A percentile compares a stretch with the other conserved stretches of the same genome.
Conservation (phyloP, 2,797 vertebrate genomes). For the Cryptoblepharus egeriae region DNA sequence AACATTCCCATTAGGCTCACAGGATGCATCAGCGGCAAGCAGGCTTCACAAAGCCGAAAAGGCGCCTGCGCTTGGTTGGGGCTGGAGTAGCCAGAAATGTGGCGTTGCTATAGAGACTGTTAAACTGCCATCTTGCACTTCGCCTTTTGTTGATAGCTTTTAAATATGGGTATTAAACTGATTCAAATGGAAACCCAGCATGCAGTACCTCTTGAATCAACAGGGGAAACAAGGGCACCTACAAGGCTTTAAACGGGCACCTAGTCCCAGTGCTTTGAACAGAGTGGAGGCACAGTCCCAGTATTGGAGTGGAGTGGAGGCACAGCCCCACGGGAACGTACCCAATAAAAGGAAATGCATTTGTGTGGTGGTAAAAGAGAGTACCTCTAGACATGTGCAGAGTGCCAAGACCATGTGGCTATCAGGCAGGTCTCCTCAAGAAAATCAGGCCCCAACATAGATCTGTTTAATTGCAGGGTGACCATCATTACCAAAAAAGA, state of each 20-base stretch:
- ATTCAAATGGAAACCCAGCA: constrained; percentile 14
- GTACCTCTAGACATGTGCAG: not conserved
- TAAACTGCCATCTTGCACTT: constrained; percentile 28
- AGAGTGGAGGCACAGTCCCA: not conserved
- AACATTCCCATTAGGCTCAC: not conserved
- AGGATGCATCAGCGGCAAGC: not conserved
- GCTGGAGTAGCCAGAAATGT: constrained; percentile 19
- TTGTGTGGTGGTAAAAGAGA: not conserved
- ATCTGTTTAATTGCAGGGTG: not conserved
- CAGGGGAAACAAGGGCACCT: not conserved
- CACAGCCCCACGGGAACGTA: too few relatives aligned
- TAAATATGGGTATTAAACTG: constrained; percentile 10
- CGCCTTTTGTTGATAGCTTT: constrained; percentile 28
- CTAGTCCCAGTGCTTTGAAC: not conserved
- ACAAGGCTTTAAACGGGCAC: not conserved
- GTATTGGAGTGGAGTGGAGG: too few relatives aligned
- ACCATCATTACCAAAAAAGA: too few relatives aligned
- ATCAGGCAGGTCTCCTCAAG: not conserved
- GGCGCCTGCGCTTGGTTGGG: constrained; percentile 10
- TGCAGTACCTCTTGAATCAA: not conserved
- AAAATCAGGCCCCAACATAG: not conserved
- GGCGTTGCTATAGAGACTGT: constrained; percentile 27
- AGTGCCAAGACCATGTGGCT: not conserved
- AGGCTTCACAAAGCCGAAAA: not conserved
- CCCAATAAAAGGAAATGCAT: too few relatives aligned